Percentiles rank a stretch among this genome's conserved stretches.
phyloP scores from a whole-genome alignment of 1,140 invertebrate species.

The Musca domestica region DNA sequence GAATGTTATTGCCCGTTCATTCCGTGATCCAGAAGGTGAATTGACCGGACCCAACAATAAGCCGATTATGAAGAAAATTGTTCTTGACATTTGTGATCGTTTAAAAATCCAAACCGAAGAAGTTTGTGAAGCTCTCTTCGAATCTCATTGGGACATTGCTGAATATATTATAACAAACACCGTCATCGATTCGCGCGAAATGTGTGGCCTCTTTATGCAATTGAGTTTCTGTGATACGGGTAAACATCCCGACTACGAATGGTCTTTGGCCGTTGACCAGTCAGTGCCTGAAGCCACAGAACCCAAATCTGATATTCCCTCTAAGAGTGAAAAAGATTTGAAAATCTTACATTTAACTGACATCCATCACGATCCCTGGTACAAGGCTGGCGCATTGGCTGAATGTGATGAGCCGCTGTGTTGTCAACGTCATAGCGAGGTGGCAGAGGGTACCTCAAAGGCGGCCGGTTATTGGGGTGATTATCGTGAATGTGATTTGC shows the following conservation, averaged over 20 bases:
- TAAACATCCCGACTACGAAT: slow-evolving; percentile 25
- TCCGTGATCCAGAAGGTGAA: slow-evolving; percentile 43
- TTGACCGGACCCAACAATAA: slow-evolving; percentile 31
- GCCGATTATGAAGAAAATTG: slow-evolving; percentile 38
- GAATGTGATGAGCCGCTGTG: slow-evolving; percentile 75
- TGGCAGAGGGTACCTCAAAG: slow-evolving; percentile 35
- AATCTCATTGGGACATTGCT: slow-evolving; percentile 53
- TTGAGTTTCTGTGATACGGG: slow-evolving; percentile 20
- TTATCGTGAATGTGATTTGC: slow-evolving; percentile 72
- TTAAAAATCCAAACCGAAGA: slow-evolving; percentile 58
- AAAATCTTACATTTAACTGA: slow-evolving; percentile 76
- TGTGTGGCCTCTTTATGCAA: slow-evolving; percentile 32
- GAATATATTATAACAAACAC: slow-evolving; percentile 40
- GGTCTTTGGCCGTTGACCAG: slow-evolving; percentile 34
- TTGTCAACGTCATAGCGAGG: slow-evolving; percentile 64
- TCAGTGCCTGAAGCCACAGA: slow-evolving; percentile 19
- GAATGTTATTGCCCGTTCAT: slow-evolving; percentile 51
- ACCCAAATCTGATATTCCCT: slow-evolving; percentile 34
- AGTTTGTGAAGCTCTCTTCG: slow-evolving; percentile 61
- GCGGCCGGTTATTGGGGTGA: slow-evolving; percentile 79
- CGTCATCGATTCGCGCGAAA: slow-evolving; percentile 30
- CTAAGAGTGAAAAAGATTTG: slow-evolving; percentile 38
- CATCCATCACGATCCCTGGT: slow-evolving; percentile 77
- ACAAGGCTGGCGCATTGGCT: slow-evolving; percentile 65
- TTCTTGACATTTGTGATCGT: slow-evolving; percentile 57